phyloP scores from a whole-genome alignment of 2,113 vertebrate species.

The Telmatochromis sp. region DNA sequence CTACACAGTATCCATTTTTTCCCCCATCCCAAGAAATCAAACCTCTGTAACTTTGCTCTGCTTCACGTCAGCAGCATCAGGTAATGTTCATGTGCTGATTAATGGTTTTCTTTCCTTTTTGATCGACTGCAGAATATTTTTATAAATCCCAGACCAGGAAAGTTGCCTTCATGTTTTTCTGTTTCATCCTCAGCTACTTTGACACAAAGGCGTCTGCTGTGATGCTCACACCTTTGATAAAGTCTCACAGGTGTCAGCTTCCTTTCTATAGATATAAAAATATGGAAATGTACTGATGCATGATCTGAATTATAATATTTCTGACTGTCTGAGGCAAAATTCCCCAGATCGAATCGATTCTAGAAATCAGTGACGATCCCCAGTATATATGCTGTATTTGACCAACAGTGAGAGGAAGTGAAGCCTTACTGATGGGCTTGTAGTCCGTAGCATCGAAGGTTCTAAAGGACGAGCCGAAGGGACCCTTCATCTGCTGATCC shows the following conservation, averaged over 20 bases:
- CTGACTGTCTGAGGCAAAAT: background rate
- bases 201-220: background rate
- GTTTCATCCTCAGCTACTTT: fast-evolving
- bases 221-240: background rate
- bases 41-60: background rate
- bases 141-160: fast-evolving
- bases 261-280: fast-evolving
- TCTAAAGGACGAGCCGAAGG: conserved; percentile 94
- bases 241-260: background rate
- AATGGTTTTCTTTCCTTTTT: background rate
- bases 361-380: fast-evolving
- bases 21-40: background rate
- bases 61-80: background rate
- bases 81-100: fast-evolving
- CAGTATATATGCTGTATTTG: background rate
- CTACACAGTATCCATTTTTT: too few relatives aligned
- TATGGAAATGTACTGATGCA: too few relatives aligned
- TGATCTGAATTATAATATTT: fast-evolving
- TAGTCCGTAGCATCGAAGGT: conserved; percentile 97
- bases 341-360: fast-evolving
- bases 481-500: conserved; percentile 94
- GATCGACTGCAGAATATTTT: background rate
- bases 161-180: background rate
- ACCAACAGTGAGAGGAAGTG: background rate
- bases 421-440: conserved; percentile 86